Base-by-base conservation (phyloP, 1,140 invertebrate species). In the Brachionus paranguensis region DNA sequence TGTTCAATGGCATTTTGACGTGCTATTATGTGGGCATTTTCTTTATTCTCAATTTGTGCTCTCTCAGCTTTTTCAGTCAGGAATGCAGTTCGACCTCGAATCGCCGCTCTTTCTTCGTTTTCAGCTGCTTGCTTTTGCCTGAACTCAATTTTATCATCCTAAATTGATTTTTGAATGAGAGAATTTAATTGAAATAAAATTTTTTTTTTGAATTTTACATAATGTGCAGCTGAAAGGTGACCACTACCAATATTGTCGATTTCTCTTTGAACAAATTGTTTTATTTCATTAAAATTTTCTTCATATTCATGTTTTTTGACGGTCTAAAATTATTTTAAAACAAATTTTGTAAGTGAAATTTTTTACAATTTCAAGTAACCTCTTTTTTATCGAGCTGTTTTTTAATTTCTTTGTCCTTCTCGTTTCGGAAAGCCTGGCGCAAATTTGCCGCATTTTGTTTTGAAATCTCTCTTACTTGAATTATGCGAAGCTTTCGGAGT, bases 391-490 rank as follows among this genome's bases (percentile, higher is more conserved):
- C 64, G 8, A 87, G 87, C 8, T 88, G 78, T 55, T 86, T 87
- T 50, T 86, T 79, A 7, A 88, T 47, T 65, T 88, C 86, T 70
- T 86, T 85, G 50, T 86, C 84, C 84, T 87, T 88, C 72, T 88
- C 88, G n/a, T 86, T 65, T 78, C 86, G 86, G 5, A 89, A 88
- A 47, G 87, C 86, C 27, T 88, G 85, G 45, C 88, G 84, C 14
- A 89, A 86, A 50, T 85, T 86, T 0, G 87, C 87, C 2, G 88
- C 88, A 87, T 87, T 88, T 24, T 84, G 84, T 78, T 88, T 55
- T 14, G 79, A 76, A 50, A 47, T 53, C 17, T 76, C 50, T 24
- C 47, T 79, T 83, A 88, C 87, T 86, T 89, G 88, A n/a, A 88
- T 74, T 7, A 89, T 85, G 14, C 88, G 85, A 29, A 87, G 84